A percentile compares a stretch with the other conserved stretches of the same genome.
Conservation (phyloP, 1,140 invertebrate species). For the Trachymyrmex cornetzi region DNA sequence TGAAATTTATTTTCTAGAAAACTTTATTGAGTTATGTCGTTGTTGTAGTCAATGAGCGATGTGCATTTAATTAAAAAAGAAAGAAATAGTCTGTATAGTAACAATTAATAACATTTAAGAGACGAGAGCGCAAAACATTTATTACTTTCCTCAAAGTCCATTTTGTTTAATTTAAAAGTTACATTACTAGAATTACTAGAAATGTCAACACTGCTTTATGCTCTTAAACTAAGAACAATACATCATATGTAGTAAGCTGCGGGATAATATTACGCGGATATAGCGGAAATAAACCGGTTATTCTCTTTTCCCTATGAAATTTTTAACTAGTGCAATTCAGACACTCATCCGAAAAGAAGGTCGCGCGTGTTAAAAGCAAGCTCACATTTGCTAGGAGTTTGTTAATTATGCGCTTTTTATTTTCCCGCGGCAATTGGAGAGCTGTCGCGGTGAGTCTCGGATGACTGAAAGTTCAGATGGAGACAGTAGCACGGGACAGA, state of each 20-base stretch:
- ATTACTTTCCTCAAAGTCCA: not conserved
- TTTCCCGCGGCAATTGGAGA: slow-evolving; percentile 66
- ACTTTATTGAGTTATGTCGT: no score
- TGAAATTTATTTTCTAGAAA: no score
- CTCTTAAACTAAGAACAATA: not conserved
- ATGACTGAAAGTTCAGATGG: slow-evolving; percentile 61
- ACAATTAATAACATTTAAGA: no score
- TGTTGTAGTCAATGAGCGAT: no score
- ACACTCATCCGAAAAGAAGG: slow-evolving; percentile 29
- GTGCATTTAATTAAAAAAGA: not conserved
- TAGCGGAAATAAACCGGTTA: not conserved
- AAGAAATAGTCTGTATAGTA: not conserved
- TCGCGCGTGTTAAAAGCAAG: slow-evolving; percentile 36
- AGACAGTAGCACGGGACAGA: slow-evolving; percentile 20
- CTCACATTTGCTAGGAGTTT: slow-evolving; percentile 30
- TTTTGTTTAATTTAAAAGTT: not conserved
- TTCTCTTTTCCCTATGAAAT: not conserved
- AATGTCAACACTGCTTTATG: not conserved
- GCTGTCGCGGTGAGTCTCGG: slow-evolving; percentile 38
- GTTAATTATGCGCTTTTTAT: slow-evolving; percentile 71
- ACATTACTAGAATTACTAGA: not conserved
- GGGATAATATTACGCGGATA: not conserved
- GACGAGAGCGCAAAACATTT: not conserved
- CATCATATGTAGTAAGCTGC: not conserved
- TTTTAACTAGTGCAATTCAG: slow-evolving; percentile 15